Conservation (phyloP, 2,113 vertebrate species). For the Sterrhoptilus dennistouni region DNA sequence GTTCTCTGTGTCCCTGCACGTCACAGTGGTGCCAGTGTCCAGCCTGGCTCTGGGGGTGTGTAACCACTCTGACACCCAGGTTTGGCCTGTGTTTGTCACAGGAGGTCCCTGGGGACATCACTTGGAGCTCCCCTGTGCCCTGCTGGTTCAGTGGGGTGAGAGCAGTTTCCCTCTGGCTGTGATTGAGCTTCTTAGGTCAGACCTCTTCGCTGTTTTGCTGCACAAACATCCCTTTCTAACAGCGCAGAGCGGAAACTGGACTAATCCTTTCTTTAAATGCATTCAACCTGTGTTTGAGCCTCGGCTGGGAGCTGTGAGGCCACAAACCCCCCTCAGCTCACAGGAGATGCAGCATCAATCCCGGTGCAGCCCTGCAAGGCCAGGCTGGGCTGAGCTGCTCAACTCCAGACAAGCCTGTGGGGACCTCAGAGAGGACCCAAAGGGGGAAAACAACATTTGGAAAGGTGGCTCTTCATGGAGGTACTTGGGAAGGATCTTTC, state of each 20-base stretch:
- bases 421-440: neutral
- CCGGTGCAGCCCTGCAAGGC: neutral
- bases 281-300: neutral
- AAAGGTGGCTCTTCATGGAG: neutral
- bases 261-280: neutral
- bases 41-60: neutral
- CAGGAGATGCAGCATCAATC: neutral
- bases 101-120: neutral
- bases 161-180: neutral
- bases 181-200: neutral
- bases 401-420: neutral
- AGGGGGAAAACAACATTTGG: neutral
- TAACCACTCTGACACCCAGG: neutral
- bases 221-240: neutral
- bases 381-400: neutral
- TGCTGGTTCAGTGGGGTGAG: neutral
- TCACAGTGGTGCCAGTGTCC: neutral
- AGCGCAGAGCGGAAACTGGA: neutral
- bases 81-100: neutral
- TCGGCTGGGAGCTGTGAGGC: neutral
- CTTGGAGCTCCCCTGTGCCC: neutral
- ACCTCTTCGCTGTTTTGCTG: neutral
- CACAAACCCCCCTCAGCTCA: fast-evolving
- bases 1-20: neutral
- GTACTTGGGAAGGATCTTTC: neutral